phyloP scores from a whole-genome alignment of 2,113 vertebrate genomes.

The Cyprinodon tularosa region DNA sequence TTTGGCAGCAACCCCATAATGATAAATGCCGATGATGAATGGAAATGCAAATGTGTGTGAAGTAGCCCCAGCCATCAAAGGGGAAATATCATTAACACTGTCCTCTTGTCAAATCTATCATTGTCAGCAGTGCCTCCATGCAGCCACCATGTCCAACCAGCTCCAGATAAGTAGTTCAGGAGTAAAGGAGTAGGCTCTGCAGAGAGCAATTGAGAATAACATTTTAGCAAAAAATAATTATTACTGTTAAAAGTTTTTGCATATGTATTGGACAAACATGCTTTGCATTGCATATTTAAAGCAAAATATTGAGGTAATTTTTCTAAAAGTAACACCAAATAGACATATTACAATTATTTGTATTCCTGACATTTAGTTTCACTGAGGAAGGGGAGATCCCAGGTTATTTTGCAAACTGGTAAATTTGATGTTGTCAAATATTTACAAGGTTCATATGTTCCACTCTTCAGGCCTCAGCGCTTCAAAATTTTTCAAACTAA shows the following conservation, averaged over 20 bases:
- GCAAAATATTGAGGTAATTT: neutral
- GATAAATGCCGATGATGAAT: conserved; percentile 98
- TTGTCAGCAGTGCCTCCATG: conserved; percentile 86
- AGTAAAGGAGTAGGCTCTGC: conserved; percentile 61
- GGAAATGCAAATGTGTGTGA: conserved; percentile 95
- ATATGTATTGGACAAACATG: neutral
- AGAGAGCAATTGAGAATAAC: conserved; percentile 13
- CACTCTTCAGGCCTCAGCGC: too few relatives aligned
- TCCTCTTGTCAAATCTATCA: conserved; percentile 95
- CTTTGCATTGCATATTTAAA: neutral
- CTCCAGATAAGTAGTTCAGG: conserved; percentile 61
- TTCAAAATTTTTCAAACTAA: too few relatives aligned
- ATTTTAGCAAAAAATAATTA: conserved; percentile 12
- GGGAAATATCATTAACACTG: conserved; percentile 93
- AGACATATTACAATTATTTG: neutral
- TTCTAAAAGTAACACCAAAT: neutral
- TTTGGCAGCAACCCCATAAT: conserved; percentile 93
- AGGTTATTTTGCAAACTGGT: too few relatives aligned
- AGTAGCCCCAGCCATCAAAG: conserved; percentile 90
- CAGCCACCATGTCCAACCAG: conserved; percentile 75
- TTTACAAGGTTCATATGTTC: too few relatives aligned
- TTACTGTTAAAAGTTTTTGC: conserved; percentile 4
- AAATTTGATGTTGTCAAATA: too few relatives aligned
- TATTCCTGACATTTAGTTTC: too few relatives aligned
- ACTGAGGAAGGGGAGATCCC: too few relatives aligned